phyloP scores from a whole-genome alignment of 2,888 invertebrate genomes.

The Trypoxylon attenuatum region DNA sequence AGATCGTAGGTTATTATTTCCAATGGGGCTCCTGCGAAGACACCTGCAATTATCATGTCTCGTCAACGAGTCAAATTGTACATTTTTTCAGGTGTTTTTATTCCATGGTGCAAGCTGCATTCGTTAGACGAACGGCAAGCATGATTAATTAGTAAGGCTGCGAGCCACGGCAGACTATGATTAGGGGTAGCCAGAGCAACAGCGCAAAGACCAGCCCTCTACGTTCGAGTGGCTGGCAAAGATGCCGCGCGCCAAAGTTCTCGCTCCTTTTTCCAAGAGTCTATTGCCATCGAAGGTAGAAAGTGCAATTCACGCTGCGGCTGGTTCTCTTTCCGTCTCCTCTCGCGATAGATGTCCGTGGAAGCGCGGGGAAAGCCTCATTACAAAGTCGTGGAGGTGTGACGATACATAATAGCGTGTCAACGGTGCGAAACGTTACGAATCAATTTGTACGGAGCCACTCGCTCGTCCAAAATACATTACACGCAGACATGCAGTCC shows the following conservation, averaged over 20 bases:
- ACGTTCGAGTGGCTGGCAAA: constrained; percentile 10
- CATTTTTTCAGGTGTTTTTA: constrained; percentile 12
- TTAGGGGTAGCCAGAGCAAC: constrained; percentile 20
- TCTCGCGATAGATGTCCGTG: constrained; percentile 16
- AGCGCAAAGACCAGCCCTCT: background rate
- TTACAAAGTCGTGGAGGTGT: constrained; percentile 36
- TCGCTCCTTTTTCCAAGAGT: background rate
- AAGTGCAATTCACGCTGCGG: constrained; percentile 34
- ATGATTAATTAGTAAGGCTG: constrained; percentile 32
- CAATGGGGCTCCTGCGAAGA: background rate
- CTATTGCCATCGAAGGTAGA: constrained; percentile 5
- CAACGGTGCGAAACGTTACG: constrained; percentile 46
- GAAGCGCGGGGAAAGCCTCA: constrained; percentile 18
- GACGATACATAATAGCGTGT: constrained; percentile 36
- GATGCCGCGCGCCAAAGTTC: constrained; percentile 1
- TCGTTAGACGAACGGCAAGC: background rate
- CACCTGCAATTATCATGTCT: constrained; percentile 15
- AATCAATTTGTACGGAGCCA: constrained; percentile 42
- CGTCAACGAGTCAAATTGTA: constrained; percentile 11
- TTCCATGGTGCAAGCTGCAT: background rate
- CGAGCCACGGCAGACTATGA: constrained; percentile 17
- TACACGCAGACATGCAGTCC: background rate
- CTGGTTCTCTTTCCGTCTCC: constrained; percentile 2
- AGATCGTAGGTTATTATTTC: constrained; percentile 10
- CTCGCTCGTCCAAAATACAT: constrained; percentile 17